Evolutionary conservation across 2,797 vertebrate species (phyloP), one percentile per base, ranked within the genome.

Genomic region (Miichthys miiuy): DNA sequence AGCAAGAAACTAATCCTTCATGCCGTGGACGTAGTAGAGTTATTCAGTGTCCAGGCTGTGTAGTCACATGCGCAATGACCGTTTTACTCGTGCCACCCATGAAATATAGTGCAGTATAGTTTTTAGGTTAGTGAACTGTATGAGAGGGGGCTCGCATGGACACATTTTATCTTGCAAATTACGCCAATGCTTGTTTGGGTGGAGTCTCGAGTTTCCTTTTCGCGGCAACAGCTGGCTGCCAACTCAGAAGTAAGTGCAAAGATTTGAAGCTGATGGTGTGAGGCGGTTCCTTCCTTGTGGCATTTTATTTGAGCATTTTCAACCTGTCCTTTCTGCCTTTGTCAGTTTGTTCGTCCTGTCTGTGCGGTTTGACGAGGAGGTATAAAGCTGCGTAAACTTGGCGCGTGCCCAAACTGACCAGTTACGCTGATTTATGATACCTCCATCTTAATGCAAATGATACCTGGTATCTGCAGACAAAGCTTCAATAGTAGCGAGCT

Each of bases 1-100:
- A 91, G 80, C 82, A 83, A 72, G 82, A 88, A 92, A 91, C 92
- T 94, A 93, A 93, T 93, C 91, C 91, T 69, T 84, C 81, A 73
- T 82, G 76, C 80, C 72, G 74, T 69, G 82, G 74, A 86, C 72
- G 86, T 91, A 89, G 89, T 91, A 85, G 87, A 88, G 74, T 84
- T 65, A 75, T 82, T 86, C 57, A 65, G 83, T 54, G 61, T 61
- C 58, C 77, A 10, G 79, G 65, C 50, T 79, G 69, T 21, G 21
- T 21, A 8, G 46, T 80, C 81, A 86, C 81, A 83, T 61, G 80
- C 72, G 41, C 70, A n/a, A 3, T 14, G 52, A 27, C 25, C 44
- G 70, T 57, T 79, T 74, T 57, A 63, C 47, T 79, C 57, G 67
- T 70, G 72, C 47, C 62, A 34, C 63, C 58, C 20, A 1, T 61